Conservation (phyloP, 1,140 invertebrate genomes). For the Pachypeltis micranthus region DNA sequence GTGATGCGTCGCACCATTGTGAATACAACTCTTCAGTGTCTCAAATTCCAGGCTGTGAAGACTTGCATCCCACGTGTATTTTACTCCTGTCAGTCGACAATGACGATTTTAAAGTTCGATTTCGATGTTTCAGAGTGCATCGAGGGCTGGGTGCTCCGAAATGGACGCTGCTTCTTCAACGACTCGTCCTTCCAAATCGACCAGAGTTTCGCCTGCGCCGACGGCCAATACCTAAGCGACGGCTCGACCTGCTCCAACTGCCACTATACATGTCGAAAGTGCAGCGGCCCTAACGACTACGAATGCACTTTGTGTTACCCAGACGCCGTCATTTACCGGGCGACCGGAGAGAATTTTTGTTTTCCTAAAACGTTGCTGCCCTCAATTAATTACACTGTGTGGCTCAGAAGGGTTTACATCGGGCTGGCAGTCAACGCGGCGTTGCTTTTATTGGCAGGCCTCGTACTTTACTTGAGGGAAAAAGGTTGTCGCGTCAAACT, state of each 20-base stretch:
- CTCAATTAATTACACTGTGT: constrained; percentile 13
- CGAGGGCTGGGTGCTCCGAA: not conserved
- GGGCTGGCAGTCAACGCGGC: constrained; percentile 13
- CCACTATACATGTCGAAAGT: constrained; percentile 46
- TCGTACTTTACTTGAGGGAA: constrained; percentile 3
- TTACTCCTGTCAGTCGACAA: too few relatives aligned
- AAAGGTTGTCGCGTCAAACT: not conserved
- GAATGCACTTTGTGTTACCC: constrained; percentile 42
- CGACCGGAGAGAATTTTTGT: constrained; percentile 16
- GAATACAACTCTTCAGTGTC: too few relatives aligned
- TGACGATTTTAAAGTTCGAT: too few relatives aligned
- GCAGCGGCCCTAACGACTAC: constrained; percentile 42
- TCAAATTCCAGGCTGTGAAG: too few relatives aligned
- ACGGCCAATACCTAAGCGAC: too few relatives aligned
- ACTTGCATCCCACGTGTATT: too few relatives aligned
- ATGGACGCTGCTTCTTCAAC: not conserved
- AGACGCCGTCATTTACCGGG: constrained; percentile 33
- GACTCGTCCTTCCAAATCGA: too few relatives aligned
- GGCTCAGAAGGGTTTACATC: constrained; percentile 16
- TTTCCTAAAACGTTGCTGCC: constrained; percentile 13
- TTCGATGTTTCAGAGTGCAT: constrained; percentile 22
- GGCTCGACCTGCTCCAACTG: constrained; percentile 33
- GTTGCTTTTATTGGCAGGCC: not conserved
- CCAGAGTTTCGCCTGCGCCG: too few relatives aligned
- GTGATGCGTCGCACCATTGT: too few relatives aligned